These are phyloP conservation scores for Agonopterix arenella DNA, from an alignment of 2,888 invertebrate species.

Conservation along the genomic window DNA sequence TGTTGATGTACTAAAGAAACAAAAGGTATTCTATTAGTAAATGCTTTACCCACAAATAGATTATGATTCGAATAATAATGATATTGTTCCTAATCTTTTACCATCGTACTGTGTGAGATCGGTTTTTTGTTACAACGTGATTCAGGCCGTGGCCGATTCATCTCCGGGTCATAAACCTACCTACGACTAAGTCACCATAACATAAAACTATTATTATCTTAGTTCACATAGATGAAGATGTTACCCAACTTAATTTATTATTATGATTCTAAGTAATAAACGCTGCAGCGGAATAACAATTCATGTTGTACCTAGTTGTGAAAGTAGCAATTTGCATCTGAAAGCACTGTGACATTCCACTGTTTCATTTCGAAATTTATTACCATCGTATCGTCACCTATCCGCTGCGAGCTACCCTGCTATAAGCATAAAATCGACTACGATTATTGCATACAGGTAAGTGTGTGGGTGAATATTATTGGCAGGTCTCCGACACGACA, in stretches of 20 bases:
- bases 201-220: too few relatives aligned
- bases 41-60: too few relatives aligned
- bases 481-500: slow-evolving; percentile 58
- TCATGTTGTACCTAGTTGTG: too few relatives aligned
- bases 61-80: too few relatives aligned
- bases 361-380: slow-evolving; percentile 42
- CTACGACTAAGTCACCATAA: neutral
- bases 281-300: too few relatives aligned
- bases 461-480: slow-evolving; percentile 72
- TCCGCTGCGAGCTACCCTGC: slow-evolving; percentile 29
- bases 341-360: slow-evolving; percentile 28
- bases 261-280: too few relatives aligned
- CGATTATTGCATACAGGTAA: slow-evolving; percentile 53
- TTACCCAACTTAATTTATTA: too few relatives aligned
- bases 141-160: slow-evolving; percentile 40
- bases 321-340: too few relatives aligned
- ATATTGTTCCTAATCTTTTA: too few relatives aligned
- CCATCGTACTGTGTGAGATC: slow-evolving; percentile 6
- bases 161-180: slow-evolving; percentile 52
- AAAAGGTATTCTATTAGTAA: too few relatives aligned
- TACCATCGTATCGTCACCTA: slow-evolving; percentile 42
- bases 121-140: slow-evolving; percentile 40
- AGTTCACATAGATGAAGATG: too few relatives aligned
- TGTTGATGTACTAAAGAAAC: too few relatives aligned
- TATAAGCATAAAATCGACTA: slow-evolving; percentile 59